phyloP scores from a whole-genome alignment of 2,888 invertebrate species.

The Netelia inedita region DNA sequence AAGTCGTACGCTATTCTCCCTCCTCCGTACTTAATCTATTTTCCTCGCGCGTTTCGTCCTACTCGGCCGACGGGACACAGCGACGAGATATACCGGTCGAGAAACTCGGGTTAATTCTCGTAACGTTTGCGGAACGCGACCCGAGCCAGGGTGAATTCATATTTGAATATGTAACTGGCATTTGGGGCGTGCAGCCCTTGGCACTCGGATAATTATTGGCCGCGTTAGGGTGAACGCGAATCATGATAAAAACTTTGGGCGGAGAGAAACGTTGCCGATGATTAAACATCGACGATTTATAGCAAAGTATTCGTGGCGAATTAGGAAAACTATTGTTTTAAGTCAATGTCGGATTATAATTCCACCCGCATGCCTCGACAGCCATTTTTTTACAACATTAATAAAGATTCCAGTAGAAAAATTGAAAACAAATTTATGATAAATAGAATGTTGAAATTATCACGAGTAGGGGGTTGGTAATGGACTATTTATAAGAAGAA shows the following conservation, averaged over 20 bases:
- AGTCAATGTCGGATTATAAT: too few species aligned
- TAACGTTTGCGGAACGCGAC: slow-evolving; percentile 33
- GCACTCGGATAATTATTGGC: slow-evolving; percentile 8
- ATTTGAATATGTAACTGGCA: slow-evolving; percentile 26
- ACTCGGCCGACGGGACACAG: slow-evolving; percentile 24
- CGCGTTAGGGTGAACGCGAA: neutral
- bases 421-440: too few species aligned
- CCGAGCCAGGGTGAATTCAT: slow-evolving; percentile 16
- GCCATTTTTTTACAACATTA: too few species aligned
- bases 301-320: neutral
- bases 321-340: neutral
- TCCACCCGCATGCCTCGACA: too few species aligned
- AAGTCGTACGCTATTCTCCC: slow-evolving; percentile 41
- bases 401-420: too few species aligned
- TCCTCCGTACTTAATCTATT: slow-evolving; percentile 48
- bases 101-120: slow-evolving; percentile 33
- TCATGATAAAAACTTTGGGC: neutral
- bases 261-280: neutral
- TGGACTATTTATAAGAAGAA: too few species aligned
- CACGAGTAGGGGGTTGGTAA: too few species aligned
- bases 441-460: too few species aligned
- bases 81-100: slow-evolving; percentile 23
- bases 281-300: neutral
- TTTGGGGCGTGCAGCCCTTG: neutral
- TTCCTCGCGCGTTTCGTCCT: slow-evolving; percentile 24